These are phyloP conservation scores for Nephrotoma appendiculata DNA, from an alignment of 2,888 invertebrate species.

Conservation along the genomic window DNA sequence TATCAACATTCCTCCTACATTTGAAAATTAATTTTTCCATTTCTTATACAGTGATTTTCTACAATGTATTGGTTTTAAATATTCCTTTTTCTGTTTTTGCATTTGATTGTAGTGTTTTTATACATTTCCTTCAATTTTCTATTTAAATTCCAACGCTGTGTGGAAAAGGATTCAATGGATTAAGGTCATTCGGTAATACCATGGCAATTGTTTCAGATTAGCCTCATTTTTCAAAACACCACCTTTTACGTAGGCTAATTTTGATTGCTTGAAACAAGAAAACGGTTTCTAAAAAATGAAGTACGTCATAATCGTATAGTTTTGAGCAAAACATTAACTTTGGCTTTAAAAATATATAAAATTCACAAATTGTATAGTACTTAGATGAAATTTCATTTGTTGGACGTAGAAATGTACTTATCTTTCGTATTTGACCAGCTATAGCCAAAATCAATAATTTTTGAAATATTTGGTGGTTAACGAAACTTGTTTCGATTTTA, in stretches of 20 bases:
- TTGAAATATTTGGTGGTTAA: too few species aligned
- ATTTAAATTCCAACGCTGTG: not conserved
- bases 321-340: too few species aligned
- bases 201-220: not conserved
- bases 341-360: too few species aligned
- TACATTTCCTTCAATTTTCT: not conserved
- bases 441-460: too few species aligned
- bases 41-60: not conserved
- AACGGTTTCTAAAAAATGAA: too few species aligned
- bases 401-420: too few species aligned
- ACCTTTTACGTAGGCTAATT: not conserved
- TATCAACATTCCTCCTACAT: not conserved
- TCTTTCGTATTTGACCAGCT: too few species aligned
- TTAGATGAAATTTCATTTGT: too few species aligned
- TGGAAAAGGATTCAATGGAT: not conserved
- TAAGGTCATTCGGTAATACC: not conserved
- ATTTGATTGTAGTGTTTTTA: not conserved
- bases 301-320: too few species aligned
- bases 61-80: not conserved
- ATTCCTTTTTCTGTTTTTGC: not conserved
- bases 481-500: too few species aligned
- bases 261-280: too few species aligned
- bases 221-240: not conserved
- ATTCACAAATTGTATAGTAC: too few species aligned
- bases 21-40: not conserved